These are phyloP conservation scores for Bombylius discolor DNA, from an alignment of 2,888 invertebrate genomes.

Conservation along the genomic window DNA sequence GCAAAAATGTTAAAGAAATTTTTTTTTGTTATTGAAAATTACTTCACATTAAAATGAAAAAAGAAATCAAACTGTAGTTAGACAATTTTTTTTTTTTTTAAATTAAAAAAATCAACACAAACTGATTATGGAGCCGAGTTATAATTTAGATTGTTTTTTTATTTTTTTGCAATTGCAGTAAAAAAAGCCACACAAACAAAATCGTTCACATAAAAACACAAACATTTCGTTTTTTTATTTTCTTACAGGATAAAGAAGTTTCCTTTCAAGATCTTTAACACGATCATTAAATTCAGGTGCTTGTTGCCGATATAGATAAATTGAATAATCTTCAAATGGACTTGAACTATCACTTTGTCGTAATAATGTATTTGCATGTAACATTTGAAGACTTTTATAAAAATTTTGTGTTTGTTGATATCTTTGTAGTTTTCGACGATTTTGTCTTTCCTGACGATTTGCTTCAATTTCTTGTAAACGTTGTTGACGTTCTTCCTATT, in stretches of 20 bases:
- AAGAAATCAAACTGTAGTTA: no score
- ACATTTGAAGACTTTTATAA: slow-evolving; percentile 71
- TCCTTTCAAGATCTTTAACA: slow-evolving; percentile 66
- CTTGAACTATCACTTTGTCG: slow-evolving; percentile 43
- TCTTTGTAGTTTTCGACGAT: slow-evolving; percentile 52
- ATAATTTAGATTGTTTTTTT: no score
- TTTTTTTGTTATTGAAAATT: no score
- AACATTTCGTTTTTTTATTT: neutral
- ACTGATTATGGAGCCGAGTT: no score
- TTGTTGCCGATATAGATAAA: slow-evolving; percentile 73
- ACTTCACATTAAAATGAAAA: no score
- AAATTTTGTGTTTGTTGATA: slow-evolving; percentile 70
- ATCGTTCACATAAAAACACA: no score
- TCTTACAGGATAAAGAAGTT: slow-evolving; percentile 61
- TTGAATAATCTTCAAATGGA: slow-evolving; percentile 70
- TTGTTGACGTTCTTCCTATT: slow-evolving; percentile 58
- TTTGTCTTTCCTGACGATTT: slow-evolving; percentile 51
- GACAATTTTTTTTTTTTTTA: no score
- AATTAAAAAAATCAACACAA: no score
- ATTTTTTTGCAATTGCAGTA: no score
- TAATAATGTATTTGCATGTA: slow-evolving; percentile 55
- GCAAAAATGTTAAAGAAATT: no score
- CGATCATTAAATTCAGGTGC: slow-evolving; percentile 75
- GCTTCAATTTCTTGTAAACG: slow-evolving; percentile 60
- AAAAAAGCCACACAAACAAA: no score